These are phyloP conservation scores for Menidia menidia DNA, from an alignment of 2,797 vertebrate genomes.

Conservation along the genomic window DNA sequence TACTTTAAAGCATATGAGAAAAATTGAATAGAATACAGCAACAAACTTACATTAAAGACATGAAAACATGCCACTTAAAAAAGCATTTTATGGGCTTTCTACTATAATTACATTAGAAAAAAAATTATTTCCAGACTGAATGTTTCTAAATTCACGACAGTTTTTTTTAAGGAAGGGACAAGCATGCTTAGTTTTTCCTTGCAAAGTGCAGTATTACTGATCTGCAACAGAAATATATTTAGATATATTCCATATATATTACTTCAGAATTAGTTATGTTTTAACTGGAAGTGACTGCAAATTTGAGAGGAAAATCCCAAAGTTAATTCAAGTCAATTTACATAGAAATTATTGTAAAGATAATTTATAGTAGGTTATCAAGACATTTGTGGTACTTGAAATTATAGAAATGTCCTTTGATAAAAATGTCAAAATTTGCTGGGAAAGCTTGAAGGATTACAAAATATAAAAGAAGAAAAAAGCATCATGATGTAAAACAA, in stretches of 20 bases:
- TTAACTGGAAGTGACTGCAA: no score
- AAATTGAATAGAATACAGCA: neutral
- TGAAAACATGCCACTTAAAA: neutral
- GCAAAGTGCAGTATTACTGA: neutral
- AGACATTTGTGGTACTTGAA: neutral
- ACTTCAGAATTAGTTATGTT: no score
- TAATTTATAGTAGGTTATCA: neutral
- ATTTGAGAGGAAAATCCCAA: no score
- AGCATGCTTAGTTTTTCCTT: no score
- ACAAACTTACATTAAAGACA: neutral
- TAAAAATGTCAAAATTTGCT: neutral
- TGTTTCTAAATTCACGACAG: neutral
- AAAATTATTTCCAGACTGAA: no score
- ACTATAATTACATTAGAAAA: neutral
- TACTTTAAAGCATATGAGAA: constrained; percentile 27
- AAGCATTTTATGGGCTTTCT: neutral
- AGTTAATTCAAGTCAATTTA: no score
- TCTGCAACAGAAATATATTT: constrained; percentile 1
- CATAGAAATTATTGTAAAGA: neutral
- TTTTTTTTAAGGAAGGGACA: neutral
- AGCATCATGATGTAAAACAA: neutral
- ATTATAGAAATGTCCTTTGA: neutral
- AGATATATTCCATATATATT: no score
- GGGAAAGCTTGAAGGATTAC: neutral
- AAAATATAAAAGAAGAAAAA: neutral